Evolutionary conservation across 2,797 vertebrate species (phyloP).

Genomic region (Merluccius polli): DNA sequence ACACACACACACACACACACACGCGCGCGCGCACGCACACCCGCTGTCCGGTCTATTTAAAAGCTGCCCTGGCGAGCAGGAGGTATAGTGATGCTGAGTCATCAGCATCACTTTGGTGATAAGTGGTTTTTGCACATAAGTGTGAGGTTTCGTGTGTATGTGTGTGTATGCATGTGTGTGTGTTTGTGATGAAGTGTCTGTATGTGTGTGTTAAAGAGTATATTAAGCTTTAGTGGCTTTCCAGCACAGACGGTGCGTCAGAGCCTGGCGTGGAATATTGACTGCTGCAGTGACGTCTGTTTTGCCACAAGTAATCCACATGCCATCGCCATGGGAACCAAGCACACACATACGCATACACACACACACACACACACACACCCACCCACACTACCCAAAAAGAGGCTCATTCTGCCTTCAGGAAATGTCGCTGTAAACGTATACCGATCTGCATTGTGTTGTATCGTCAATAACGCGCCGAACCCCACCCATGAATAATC

Average conservation of each 20-base stretch:
- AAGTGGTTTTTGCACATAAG: background rate
- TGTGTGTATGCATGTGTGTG: conserved; percentile 27
- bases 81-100: conserved; percentile 62
- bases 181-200: conserved; percentile 28
- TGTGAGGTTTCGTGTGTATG: background rate
- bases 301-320: conserved; percentile 1
- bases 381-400: background rate
- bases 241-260: conserved; percentile 31
- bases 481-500: background rate
- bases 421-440: background rate
- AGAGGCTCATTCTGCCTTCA: background rate
- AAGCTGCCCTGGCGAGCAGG: conserved; percentile 54
- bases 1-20: background rate
- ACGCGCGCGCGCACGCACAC: background rate
- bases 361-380: background rate
- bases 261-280: background rate
- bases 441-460: background rate
- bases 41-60: conserved; percentile 38
- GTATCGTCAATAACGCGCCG: background rate
- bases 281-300: background rate
- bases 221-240: conserved; percentile 55
- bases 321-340: conserved; percentile 10
- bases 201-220: conserved; percentile 18
- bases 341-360: background rate
- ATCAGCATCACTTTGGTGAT: conserved; percentile 39